A percentile compares a stretch with the other conserved stretches of the same genome.
phyloP scores from a whole-genome alignment of 2,797 vertebrate species.

The Thalassophryne amazonica region DNA sequence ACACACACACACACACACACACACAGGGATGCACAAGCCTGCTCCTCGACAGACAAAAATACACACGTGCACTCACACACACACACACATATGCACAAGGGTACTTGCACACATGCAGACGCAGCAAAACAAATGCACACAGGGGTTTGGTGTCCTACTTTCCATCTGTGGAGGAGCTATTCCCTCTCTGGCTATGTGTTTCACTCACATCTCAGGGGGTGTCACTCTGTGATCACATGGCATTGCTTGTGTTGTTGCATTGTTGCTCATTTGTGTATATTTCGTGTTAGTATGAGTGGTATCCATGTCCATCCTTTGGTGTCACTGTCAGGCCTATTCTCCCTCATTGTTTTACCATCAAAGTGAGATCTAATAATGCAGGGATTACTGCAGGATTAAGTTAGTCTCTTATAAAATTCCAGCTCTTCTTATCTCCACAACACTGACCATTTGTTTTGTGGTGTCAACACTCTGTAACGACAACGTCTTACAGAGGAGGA shows the following conservation, averaged over 20 bases:
- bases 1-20: slow-evolving; percentile 24
- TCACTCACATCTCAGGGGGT: slow-evolving; percentile 43
- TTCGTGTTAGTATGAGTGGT: slow-evolving; percentile 7
- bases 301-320: not conserved
- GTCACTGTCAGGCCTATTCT: slow-evolving; percentile 17
- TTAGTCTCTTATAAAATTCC: slow-evolving; percentile 55
- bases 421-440: slow-evolving; percentile 35
- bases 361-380: slow-evolving; percentile 62
- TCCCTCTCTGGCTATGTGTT: slow-evolving; percentile 50
- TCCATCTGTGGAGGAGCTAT: slow-evolving; percentile 67
- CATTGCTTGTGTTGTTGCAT: slow-evolving; percentile 41
- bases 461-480: slow-evolving; percentile 16
- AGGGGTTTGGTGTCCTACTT: slow-evolving; percentile 75
- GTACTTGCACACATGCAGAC: slow-evolving; percentile 25
- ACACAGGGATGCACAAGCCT: slow-evolving; percentile 14
- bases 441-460: slow-evolving; percentile 37
- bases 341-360: slow-evolving; percentile 44
- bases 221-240: slow-evolving; percentile 55
- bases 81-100: slow-evolving; percentile 19
- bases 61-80: slow-evolving; percentile 26
- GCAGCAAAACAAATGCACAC: slow-evolving; percentile 63
- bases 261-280: slow-evolving; percentile 21
- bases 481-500: slow-evolving; percentile 1
- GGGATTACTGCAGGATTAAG: slow-evolving; percentile 65
- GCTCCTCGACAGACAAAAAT: slow-evolving; percentile 27